Percentiles rank a stretch among this genome's conserved stretches.
These are phyloP conservation scores for Herminia tarsipennalis DNA, from an alignment of 2,888 invertebrate species.

Conservation along the genomic window DNA sequence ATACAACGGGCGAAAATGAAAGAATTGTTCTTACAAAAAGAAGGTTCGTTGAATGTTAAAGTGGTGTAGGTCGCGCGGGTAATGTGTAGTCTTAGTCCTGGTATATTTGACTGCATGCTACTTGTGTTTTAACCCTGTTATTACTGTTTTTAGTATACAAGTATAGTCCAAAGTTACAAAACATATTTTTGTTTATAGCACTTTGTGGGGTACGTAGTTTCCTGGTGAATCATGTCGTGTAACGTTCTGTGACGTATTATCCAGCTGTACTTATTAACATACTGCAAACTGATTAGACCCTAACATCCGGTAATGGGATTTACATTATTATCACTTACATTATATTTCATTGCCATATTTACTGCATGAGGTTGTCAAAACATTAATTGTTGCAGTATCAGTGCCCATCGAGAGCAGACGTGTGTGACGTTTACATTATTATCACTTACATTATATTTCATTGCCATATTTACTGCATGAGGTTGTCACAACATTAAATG, in stretches of 20 bases:
- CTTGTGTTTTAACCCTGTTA: slow-evolving; percentile 19
- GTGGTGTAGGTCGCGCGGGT: slow-evolving; percentile 39
- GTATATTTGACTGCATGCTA: slow-evolving; percentile 39
- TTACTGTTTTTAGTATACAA: slow-evolving; percentile 21
- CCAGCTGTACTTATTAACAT: slow-evolving; percentile 5
- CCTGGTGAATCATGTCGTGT: slow-evolving; percentile 6
- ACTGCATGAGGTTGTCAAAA: too few species aligned
- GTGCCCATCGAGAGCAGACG: too few species aligned
- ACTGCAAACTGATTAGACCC: slow-evolving; percentile 13
- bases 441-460: too few species aligned
- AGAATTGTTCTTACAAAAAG: slow-evolving; percentile 96
- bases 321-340: not conserved
- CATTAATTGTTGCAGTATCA: too few species aligned
- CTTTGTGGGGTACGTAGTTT: slow-evolving; percentile 7
- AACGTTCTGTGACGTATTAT: slow-evolving; percentile 14
- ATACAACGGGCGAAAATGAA: slow-evolving; percentile 96
- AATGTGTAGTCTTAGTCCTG: slow-evolving; percentile 35
- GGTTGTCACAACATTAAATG: too few species aligned
- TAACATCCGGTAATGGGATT: slow-evolving; percentile 13
- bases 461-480: too few species aligned
- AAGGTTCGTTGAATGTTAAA: slow-evolving; percentile 87
- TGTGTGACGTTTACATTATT: too few species aligned
- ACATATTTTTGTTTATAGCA: slow-evolving; percentile 16
- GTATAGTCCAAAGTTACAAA: slow-evolving; percentile 7
- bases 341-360: not conserved